Base-by-base conservation (phyloP, 2,113 vertebrate species). In the Dasyprocta punctata region DNA sequence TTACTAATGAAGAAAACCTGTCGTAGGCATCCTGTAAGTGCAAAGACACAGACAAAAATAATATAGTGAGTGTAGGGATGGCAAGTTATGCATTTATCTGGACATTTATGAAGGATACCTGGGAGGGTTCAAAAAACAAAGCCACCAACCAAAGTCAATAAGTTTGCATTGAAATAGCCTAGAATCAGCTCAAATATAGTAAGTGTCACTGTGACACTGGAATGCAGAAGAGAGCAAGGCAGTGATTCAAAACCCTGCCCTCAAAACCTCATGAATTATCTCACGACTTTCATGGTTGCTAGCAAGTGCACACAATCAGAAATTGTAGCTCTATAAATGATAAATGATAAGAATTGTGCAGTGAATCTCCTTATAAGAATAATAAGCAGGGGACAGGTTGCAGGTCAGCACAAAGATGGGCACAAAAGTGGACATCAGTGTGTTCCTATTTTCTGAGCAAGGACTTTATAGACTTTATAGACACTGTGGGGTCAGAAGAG, bases 381-480 rank as follows among this genome's bases (percentile, higher is more conserved):
- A 65, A 86, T 61, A 83, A 19, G 9, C 41, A 49, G 54, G 5
- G 75, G 14, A 33, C n/a, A 28, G 28, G 11, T n/a, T 60, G 44
- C 22, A n/a, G 17, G 4, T 44, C 47, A 69, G 58, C 83, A 67
- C 36, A 90, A 82, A 71, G 20, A 30, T 8, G 9, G 28, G n/a
- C 75, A 56, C 3, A 56, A 93, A 58, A 52, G 20, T 26, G 73
- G 10, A 24, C 24, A 69, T n/a, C 1, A 30, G 17, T 56, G 77
- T 52, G 47, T 61, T 44, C 41, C 28, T 49, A 11, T 86, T 92
- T 77, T 47, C 81, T 65, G 56, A 92, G n/a, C 36, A 84, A 80
- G 36, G 1, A n/a, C 26, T 90, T 95, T 58, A 65, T 71, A 97
- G 1, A n/a, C 26, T 90, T 95, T 58, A 65, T 71, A 97, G 83